phyloP scores from a whole-genome alignment of 2,797 vertebrate genomes.

The Phataginus tetradactyla region DNA sequence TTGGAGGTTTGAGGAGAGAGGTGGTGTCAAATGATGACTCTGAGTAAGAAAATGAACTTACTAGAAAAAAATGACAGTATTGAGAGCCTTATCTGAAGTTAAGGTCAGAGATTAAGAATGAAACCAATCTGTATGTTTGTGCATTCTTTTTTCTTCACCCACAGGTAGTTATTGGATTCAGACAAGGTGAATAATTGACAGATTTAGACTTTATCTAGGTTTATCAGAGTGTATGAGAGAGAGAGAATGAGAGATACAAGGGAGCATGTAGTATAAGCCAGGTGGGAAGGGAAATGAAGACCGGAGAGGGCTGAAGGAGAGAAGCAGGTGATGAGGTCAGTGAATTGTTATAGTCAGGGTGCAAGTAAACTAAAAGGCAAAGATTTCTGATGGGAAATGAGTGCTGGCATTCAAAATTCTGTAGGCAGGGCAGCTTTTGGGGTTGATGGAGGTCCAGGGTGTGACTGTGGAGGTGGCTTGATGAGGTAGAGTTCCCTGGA shows the following conservation, averaged over 20 bases:
- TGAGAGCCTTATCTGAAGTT: not conserved
- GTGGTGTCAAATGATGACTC: not conserved
- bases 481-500: slow-evolving; percentile 60
- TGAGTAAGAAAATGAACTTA: not conserved
- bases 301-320: not conserved
- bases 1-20: not conserved
- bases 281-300: not conserved
- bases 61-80: not conserved
- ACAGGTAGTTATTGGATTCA: not conserved
- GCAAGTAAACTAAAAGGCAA: not conserved
- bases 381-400: not conserved
- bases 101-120: slow-evolving; percentile 37
- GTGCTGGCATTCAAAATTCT: not conserved
- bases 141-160: not conserved
- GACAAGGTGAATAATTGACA: not conserved
- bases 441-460: not conserved
- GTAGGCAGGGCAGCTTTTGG: not conserved
- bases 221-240: not conserved
- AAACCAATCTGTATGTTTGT: not conserved
- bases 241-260: not conserved
- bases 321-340: not conserved
- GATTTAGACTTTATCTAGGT: slow-evolving; percentile 26
- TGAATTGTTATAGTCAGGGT: not conserved
- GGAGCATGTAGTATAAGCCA: not conserved
- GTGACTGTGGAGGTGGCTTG: not conserved